Evolutionary conservation across 2,113 vertebrate genomes (phyloP), one percentile per base, ranked within the genome.

Genomic region (Oplegnathus fasciatus): DNA sequence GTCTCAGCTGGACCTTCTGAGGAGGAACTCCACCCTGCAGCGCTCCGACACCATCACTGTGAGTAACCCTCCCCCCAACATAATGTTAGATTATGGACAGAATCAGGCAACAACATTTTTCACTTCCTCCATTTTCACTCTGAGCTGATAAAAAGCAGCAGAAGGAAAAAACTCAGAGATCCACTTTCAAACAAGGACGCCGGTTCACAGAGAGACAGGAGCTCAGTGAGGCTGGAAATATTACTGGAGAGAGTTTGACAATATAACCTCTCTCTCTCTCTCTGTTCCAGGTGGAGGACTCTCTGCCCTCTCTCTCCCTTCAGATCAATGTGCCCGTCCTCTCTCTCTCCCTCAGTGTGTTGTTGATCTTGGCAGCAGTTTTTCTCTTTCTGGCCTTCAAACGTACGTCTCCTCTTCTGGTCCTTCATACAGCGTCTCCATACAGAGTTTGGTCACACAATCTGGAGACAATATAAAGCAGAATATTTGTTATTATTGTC

Each of bases 271-370:
- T 75, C 37, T 77, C 32, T 87, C 24, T 87, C 42, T 86, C n/a
- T 91, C n/a, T 60, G 15, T 58, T 7, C 34, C 65, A 95, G 96
- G 83, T 91, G 80, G 92, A 95, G 77, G 92, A 95, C 60, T 72
- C 93, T 24, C 55, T 86, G 0, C 85, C 95, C 3, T 90, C 91
- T 0, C 91, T 94, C 46, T 93, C 94, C 17, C 89, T 96, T 5
- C 94, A 95, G 87, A 91, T 95, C 73, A 96, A 95, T 8, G 83
- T 94, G 24, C 93, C 95, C 0, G 68, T 96, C 44, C 89, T 96
- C 37, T 95, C 94, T 1, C 91, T 96, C 28, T 95, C 94, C 0
- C 72, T 96, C 87, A 89, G 85, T 9, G 22, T 94, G 48, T n/a
- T 96, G 55, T 44, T 94, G 34, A 71, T 94, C 26, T 40, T 95